phyloP scores from a whole-genome alignment of 2,797 vertebrate genomes.

The Sebastes cheni region DNA sequence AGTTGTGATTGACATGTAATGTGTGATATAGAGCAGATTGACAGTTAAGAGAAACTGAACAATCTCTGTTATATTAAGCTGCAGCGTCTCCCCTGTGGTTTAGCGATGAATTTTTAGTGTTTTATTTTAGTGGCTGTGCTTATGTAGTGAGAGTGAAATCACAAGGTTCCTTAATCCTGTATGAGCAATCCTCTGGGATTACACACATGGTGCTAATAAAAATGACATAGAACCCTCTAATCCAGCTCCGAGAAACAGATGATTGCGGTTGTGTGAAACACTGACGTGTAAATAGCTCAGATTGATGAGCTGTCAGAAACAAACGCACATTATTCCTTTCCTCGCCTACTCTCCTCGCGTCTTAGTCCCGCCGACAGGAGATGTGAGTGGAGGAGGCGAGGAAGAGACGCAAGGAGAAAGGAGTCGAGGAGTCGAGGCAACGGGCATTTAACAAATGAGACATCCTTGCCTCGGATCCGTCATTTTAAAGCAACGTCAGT shows the following conservation, averaged over 20 bases:
- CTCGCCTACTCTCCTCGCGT: not conserved
- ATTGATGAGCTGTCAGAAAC: constrained; percentile 61
- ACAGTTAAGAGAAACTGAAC: not conserved
- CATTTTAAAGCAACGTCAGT: not conserved
- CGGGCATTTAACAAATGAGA: not conserved
- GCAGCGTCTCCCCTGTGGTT: not conserved
- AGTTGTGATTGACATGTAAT: not conserved
- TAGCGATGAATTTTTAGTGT: not conserved
- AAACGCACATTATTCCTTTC: constrained; percentile 2
- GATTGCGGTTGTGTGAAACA: constrained; percentile 28
- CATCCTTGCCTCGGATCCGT: not conserved
- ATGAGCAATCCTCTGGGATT: not conserved
- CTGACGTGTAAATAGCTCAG: constrained; percentile 35
- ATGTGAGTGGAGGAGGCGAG: not conserved
- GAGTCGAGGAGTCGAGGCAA: not conserved
- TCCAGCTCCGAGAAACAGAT: constrained; percentile 25
- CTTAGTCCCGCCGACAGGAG: not conserved
- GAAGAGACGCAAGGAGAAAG: not conserved
- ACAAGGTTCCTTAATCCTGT: constrained; percentile 6
- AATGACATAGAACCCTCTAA: not conserved
- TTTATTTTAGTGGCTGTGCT: not conserved
- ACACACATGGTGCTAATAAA: constrained; percentile 14
- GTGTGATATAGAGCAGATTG: not conserved
- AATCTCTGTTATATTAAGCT: not conserved
- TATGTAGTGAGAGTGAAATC: not conserved